Base-by-base conservation (phyloP, 2,113 vertebrate genomes). In the Thalassoma bifasciatum region DNA sequence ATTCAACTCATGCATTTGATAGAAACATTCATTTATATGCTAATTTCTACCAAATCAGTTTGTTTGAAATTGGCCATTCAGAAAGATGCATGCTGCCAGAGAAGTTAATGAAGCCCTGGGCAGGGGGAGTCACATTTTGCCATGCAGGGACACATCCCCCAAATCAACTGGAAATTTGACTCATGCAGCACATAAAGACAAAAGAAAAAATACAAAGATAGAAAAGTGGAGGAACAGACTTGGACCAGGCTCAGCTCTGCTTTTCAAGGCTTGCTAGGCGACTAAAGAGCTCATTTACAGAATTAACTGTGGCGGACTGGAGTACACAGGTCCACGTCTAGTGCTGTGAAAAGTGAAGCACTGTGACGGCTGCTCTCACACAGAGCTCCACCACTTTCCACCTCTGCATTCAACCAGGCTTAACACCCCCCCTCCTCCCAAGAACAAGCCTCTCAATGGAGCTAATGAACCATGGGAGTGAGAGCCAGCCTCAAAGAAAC, bases 401-500 rank as follows among this genome's bases (percentile, higher is more conserved):
- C 81, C 73, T 75, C 78, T 65, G 66, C 56, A 70, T 75, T 81
- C 34, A 66, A 68, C 71, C 22, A 37, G 59, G 30, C 62, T 84
- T 74, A 71, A 78, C 60, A 68, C 70, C 49, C 53, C 59, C 47
- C 69, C 30, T n/a, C 30, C 59, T 49, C 69, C 71, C 78, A 60
- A 57, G 36, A 83, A 49, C 65, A 50, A 77, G 44, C 64, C 64
- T 76, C 78, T 82, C 83, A 65, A 54, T 66, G 24, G 66, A 79
- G 53, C 72, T 84, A 74, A 81, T 78, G 67, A 60, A 62, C n/a
- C 58, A 62, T 9, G n/a, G 64, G 60, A 67, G 66, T 49, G 62
- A 84, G 51, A 82, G 57, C 7, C 47, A 59, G 56, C 16, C 40
- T 47, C 38, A 54, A 9, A 73, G n/a, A 83, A 13, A 72, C 5